These are phyloP conservation scores for Poeciliopsis retropinna DNA, from an alignment of 2,113 vertebrate genomes.

Conservation along the genomic window DNA sequence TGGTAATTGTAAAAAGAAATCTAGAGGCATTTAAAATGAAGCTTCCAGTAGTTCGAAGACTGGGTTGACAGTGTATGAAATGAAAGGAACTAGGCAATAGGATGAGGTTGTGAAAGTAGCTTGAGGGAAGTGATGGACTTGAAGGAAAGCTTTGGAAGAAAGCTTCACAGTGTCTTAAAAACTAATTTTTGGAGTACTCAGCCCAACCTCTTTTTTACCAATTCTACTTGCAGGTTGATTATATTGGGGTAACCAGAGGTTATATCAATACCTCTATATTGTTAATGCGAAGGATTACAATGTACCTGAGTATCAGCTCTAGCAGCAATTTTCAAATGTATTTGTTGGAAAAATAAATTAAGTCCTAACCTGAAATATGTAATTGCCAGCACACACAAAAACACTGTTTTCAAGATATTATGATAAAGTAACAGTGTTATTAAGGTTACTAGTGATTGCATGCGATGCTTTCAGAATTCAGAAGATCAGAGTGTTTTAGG, in stretches of 20 bases:
- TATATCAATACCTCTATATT: neutral
- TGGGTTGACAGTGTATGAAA: conserved; percentile 65
- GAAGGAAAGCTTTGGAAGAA: conserved; percentile 23
- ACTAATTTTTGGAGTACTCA: neutral
- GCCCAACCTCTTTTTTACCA: neutral
- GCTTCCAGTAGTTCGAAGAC: conserved; percentile 69
- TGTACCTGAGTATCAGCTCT: neutral
- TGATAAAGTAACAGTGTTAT: no score
- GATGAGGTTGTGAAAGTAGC: conserved; percentile 39
- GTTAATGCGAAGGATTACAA: neutral
- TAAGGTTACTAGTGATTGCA: no score
- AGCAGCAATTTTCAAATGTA: neutral
- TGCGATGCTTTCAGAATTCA: no score
- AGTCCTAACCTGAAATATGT: no score
- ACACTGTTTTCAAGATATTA: no score
- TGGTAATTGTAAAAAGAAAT: conserved; percentile 67
- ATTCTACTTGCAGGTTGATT: neutral
- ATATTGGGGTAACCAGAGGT: neutral
- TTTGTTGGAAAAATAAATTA: no score
- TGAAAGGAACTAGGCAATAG: conserved; percentile 67
- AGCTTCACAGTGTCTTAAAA: neutral
- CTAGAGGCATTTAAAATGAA: conserved; percentile 67
- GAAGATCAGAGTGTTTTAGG: no score
- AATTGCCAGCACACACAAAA: no score
- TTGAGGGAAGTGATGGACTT: conserved; percentile 37